Evolutionary conservation across 2,888 invertebrate genomes (phyloP), one percentile per base, ranked within the genome.

Genomic region (Dendrolimus pini): DNA sequence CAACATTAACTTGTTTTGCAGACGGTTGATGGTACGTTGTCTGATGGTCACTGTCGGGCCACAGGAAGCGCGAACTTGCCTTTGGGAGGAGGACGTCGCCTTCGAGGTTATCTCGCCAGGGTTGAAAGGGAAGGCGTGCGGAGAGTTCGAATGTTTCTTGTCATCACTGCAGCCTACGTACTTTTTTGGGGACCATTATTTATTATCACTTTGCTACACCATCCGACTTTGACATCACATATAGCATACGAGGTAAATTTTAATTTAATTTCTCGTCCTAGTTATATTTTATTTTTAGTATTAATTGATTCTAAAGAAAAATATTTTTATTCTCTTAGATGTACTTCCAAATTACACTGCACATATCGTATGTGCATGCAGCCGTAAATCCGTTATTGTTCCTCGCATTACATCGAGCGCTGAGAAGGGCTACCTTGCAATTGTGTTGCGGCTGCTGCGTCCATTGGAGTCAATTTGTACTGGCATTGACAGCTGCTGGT

Each of bases 131-230:
- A 96, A 75, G 96, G 96, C 0, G 95, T 96, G 56, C 94, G 95
- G 68, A 91, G 96, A 60, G 96, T 96, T 57, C 94, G 96, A 82
- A 96, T 96, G 95, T 96, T 96, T 84, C 93, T 96, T 62, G 95
- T 96, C 70, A 95, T 96, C 76, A 96, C 95, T 0, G 94, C 95
- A 0, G 96, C 96, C 41, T 97, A 97, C 82, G 93, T 96, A 54
- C 91, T 97, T 57, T 97, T 97, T 87, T 97, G 97, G 97, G 96
- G 97, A 63, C 97, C 97, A 12, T 89, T 97, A 63, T 97, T 97
- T 86, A 93, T 97, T 67, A 95, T 97, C 68, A 97, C 96, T 2
- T 89, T 97, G 63, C 92, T 95, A 58, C 94, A 95, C 77, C 95
- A 95, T 76, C 95, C 95, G 6, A 89, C 94, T 56, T 90, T 95